Base-by-base conservation (phyloP, 2,113 vertebrate species). In the Leuciscus idus region DNA sequence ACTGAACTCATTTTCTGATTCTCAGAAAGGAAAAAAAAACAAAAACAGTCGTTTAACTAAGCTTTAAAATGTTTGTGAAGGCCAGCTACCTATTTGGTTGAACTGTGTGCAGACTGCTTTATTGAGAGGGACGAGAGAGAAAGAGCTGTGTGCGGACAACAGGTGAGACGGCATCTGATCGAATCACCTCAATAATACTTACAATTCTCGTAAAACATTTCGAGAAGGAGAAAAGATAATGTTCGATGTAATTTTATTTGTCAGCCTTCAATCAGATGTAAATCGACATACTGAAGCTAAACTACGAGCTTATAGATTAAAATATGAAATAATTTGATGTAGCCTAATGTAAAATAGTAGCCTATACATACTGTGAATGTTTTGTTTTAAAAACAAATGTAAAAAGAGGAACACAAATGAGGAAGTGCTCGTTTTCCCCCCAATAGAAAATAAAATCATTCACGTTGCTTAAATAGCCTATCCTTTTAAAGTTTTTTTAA, bases 321-420 rank as follows among this genome's bases (percentile, higher is more conserved):
- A 30, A 1, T 21, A 26, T 23, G 21, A 26, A 36, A 23, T 36
- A 36, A 39, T 57, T 6, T 23, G 19, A 57, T 21, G 15, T 39
- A 62, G 5, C 15, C 12, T 39, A 23, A 70, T 17, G 3, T 11
- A 64, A 48, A 28, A 81, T 6, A 46, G n/a, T 5, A 12, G 2
- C 1, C 33, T 36, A 43, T 36, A 43, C 15, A 12, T 46, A 48
- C 1, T 19, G n/a, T 28, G n/a, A 62, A 62, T 80, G 23, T 62
- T 8, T 43, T 17, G 33, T 62, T 75, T 75, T 50, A 17, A 75
- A 75, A 75, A 2, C 36, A 5, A 6, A 62, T 1, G 1, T 21
- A 66, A 66, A 81, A 81, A 66, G 59, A 12, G 79, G 59, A 81
- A 81, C 79, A 66, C 39, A 28, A 64, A 81, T 21, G 15, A 81